These are phyloP conservation scores for Oryzias javanicus DNA, from an alignment of 2,113 vertebrate genomes.

Conservation along the genomic window DNA sequence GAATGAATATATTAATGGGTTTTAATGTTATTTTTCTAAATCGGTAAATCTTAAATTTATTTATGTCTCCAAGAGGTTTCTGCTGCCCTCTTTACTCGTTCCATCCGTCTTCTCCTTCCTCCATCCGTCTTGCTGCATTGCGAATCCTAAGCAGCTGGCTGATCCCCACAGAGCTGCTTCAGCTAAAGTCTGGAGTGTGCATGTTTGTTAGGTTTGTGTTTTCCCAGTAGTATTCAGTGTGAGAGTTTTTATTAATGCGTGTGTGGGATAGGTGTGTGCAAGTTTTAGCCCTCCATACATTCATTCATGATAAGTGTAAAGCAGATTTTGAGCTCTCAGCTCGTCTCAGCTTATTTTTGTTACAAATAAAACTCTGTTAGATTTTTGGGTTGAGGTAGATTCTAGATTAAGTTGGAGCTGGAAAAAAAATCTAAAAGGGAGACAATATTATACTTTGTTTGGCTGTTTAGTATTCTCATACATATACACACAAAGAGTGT, in stretches of 20 bases:
- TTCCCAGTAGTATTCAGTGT: not conserved
- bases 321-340: too few relatives aligned
- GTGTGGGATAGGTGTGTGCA: not conserved
- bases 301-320: too few relatives aligned
- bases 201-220: slow-evolving; percentile 26
- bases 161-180: slow-evolving; percentile 53
- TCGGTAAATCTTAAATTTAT: slow-evolving; percentile 7
- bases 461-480: too few relatives aligned
- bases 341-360: too few relatives aligned
- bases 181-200: slow-evolving; percentile 36
- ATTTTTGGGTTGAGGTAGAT: too few relatives aligned
- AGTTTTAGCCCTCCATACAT: not conserved
- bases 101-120: slow-evolving; percentile 14
- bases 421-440: too few relatives aligned
- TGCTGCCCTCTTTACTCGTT: slow-evolving; percentile 12
- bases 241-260: not conserved
- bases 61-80: not conserved
- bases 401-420: too few relatives aligned
- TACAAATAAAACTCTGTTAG: too few relatives aligned
- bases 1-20: too few relatives aligned
- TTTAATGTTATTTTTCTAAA: not conserved
- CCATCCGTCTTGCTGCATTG: slow-evolving; percentile 58
- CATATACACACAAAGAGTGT: too few relatives aligned
- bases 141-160: slow-evolving; percentile 44
- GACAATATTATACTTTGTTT: too few relatives aligned